Evolutionary conservation across 2,888 invertebrate species (phyloP), one percentile per base, ranked within the genome.

Genomic region (Conops quadrifasciatus): DNA sequence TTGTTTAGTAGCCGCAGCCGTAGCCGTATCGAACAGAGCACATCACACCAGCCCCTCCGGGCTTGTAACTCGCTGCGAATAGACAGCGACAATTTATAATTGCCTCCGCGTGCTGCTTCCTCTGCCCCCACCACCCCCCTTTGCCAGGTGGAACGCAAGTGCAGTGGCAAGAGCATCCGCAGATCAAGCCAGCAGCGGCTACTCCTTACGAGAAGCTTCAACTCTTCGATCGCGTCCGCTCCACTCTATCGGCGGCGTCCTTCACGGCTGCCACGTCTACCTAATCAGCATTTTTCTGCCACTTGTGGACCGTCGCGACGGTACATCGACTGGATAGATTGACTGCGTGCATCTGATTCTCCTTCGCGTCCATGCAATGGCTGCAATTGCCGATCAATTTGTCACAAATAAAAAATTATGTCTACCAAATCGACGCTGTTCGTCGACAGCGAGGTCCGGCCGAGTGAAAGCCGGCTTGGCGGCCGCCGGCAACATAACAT

Each of bases 401-500:
- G 78, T 78, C 78, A 78, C 77, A 76, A 76, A 75, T 76, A 77
- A 75, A 76, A 77, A 76, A 76, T 77, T 64, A 76, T 68, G 74
- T 75, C 75, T 72, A 59, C 51, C 69, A 56, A 26, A 30, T 49
- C 49, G 36, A 36, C 4, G 36, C 36, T 7, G 9, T 4, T 36
- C 36, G 36, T n/a, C 53, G 9, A 11, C 53, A 21, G 4, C 36
- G 36, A 36, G 21, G 11, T 19, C 7, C 19, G 21, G 11, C 21
- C n/a, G 21, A 53, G 53, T 21, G 36, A 9, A 7, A 36, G 36
- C 5, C 36, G 5, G 36, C 36, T 36, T 36, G 4, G 5, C 36
- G 36, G 36, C 36, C 36, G 36, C 36, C 36, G 36, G 4, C 9
- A 36, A 7, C 36, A 36, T n/a, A n/a, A 36, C 4, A 9, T 36